Conservation (phyloP, 2,888 invertebrate species). For the Peribatodes rhomboidaria region DNA sequence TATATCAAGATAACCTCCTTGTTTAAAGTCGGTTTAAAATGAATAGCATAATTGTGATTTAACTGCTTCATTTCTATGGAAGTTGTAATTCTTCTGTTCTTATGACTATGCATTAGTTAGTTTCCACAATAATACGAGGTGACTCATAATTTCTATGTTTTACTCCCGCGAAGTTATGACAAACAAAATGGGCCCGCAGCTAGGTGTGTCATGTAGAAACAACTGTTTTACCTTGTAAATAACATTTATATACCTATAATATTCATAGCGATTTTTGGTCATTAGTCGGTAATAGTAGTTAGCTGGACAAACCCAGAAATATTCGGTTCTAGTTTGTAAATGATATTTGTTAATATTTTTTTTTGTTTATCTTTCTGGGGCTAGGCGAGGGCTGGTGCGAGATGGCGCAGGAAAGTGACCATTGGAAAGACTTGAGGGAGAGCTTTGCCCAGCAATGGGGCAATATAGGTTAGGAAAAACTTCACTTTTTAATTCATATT, state of each 20-base stretch:
- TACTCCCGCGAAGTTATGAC: constrained; percentile 33
- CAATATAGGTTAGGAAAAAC: constrained; percentile 38
- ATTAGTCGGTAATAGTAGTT: constrained; percentile 31
- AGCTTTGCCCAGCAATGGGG: constrained; percentile 41
- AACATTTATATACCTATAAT: constrained; percentile 29
- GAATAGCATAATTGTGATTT: constrained; percentile 15
- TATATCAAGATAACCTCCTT: constrained; percentile 30
- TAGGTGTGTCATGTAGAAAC: constrained; percentile 36
- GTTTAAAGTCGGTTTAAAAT: too few species aligned
- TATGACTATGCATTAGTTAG: constrained; percentile 17
- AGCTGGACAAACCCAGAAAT: constrained; percentile 20
- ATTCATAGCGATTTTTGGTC: constrained; percentile 25
- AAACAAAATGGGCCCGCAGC: constrained; percentile 24
- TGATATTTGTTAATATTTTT: constrained; percentile 30
- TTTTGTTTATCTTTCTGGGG: constrained; percentile 38
- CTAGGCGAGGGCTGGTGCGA: constrained; percentile 43
- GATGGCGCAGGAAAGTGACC: constrained; percentile 40
- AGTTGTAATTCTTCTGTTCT: constrained; percentile 11
- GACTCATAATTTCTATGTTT: constrained; percentile 36
- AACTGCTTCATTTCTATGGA: constrained; percentile 19
- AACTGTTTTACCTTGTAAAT: constrained; percentile 39
- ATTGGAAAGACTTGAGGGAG: constrained; percentile 41
- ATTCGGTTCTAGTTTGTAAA: constrained; percentile 24
- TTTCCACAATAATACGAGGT: constrained; percentile 36
- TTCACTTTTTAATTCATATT: constrained; percentile 23